Percentiles rank a stretch among this genome's conserved stretches.
Conservation (phyloP, 2,888 invertebrate genomes). For the Antitype chi region DNA sequence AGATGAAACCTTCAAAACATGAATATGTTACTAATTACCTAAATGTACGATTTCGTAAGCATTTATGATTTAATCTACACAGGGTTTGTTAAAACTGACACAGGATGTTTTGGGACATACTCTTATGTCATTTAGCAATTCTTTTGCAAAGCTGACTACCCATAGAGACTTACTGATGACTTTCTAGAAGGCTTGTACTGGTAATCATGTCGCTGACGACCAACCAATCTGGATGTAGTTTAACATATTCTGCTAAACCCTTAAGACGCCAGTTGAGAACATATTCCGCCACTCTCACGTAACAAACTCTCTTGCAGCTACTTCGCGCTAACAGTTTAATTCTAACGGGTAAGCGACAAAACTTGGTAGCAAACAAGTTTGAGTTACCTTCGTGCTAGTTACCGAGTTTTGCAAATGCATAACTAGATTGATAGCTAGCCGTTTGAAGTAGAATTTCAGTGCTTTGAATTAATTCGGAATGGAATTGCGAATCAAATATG, state of each 20-base stretch:
- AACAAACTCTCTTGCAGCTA: constrained; percentile 30
- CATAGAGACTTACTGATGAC: neutral
- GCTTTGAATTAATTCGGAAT: neutral
- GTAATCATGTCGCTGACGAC: neutral
- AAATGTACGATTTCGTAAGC: neutral
- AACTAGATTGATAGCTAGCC: constrained; percentile 16
- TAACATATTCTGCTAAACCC: neutral
- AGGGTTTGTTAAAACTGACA: too few species aligned
- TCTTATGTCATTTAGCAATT: neutral
- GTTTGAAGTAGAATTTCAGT: neutral
- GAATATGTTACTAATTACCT: neutral
- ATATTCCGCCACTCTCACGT: constrained; percentile 18
- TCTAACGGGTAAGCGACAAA: constrained; percentile 53
- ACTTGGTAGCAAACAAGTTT: constrained; percentile 59
- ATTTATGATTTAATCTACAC: neutral
- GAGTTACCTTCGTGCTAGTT: constrained; percentile 42
- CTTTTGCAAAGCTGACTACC: neutral
- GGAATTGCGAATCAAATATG: neutral
- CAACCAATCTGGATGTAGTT: neutral
- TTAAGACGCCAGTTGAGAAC: constrained; percentile 16
- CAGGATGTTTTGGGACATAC: neutral
- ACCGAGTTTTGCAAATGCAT: constrained; percentile 27
- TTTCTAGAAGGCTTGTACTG: neutral
- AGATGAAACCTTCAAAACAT: neutral
- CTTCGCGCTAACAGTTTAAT: constrained; percentile 53